Evolutionary conservation across 2,113 vertebrate genomes (phyloP).

Genomic region (Callopanchax toddi): DNA sequence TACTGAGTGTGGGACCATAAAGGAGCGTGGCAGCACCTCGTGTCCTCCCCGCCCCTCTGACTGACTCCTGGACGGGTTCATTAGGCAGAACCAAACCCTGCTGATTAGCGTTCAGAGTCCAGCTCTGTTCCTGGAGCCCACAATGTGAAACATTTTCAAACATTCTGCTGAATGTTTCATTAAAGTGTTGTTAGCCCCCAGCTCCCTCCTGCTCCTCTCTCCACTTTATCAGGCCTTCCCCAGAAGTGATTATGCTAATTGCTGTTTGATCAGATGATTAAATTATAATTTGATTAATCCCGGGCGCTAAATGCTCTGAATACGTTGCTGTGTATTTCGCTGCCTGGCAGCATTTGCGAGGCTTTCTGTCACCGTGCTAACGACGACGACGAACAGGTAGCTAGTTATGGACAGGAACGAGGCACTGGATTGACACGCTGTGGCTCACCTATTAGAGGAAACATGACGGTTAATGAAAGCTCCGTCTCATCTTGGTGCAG

Average conservation of each 20-base stretch:
- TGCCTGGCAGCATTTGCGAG: constrained; percentile 77
- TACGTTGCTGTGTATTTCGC: constrained; percentile 82
- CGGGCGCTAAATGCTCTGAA: constrained; percentile 85
- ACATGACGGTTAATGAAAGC: constrained; percentile 63
- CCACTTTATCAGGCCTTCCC: constrained; percentile 84
- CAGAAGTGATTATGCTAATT: constrained; percentile 95
- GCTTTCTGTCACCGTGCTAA: constrained; percentile 44
- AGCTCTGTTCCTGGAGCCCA: constrained; percentile 40
- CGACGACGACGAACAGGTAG: no score
- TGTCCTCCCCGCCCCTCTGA: constrained; percentile 27
- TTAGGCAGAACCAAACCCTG: constrained; percentile 34
- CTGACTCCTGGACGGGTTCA: constrained; percentile 40
- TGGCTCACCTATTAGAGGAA: constrained; percentile 44
- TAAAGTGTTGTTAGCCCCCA: constrained; percentile 78
- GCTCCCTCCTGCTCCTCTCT: constrained; percentile 80
- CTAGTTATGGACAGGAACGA: constrained; percentile 16
- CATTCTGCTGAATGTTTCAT: constrained; percentile 77
- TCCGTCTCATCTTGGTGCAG: constrained; percentile 36
- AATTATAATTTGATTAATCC: constrained; percentile 94
- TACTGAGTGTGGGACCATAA: no score
- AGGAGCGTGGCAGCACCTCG: no score
- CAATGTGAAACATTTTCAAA: constrained; percentile 77
- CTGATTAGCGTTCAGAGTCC: constrained; percentile 63
- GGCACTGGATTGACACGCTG: constrained; percentile 26
- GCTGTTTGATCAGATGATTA: constrained; percentile 97